These are phyloP conservation scores for Phyllotreta cruciferae DNA, from an alignment of 2,888 invertebrate species.

Conservation along the genomic window DNA sequence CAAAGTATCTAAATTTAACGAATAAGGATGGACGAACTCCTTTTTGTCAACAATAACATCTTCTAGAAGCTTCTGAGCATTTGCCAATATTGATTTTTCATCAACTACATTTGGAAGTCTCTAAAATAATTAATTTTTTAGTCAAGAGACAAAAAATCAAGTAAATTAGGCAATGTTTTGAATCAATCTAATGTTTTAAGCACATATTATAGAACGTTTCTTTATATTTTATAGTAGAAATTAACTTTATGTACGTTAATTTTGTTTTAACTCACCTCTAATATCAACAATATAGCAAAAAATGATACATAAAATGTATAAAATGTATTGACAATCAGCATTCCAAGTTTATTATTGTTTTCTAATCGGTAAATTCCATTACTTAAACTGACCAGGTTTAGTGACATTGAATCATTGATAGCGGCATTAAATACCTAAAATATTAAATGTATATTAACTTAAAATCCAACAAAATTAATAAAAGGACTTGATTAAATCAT, in stretches of 20 bases:
- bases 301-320: slow-evolving; percentile 70
- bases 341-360: slow-evolving; percentile 61
- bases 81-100: slow-evolving; percentile 64
- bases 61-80: slow-evolving; percentile 69
- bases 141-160: too few species aligned
- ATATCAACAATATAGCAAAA: slow-evolving; percentile 61
- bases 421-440: slow-evolving; percentile 60
- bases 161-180: too few species aligned
- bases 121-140: slow-evolving; percentile 45
- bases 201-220: not conserved
- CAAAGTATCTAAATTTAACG: slow-evolving; percentile 73
- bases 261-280: slow-evolving; percentile 59
- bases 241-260: not conserved
- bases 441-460: not conserved
- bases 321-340: slow-evolving; percentile 67
- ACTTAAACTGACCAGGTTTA: slow-evolving; percentile 50
- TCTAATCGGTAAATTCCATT: slow-evolving; percentile 56
- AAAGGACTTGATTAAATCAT: slow-evolving; percentile 1
- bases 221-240: not conserved
- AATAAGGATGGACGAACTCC: slow-evolving; percentile 71
- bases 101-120: slow-evolving; percentile 51
- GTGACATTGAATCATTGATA: slow-evolving; percentile 53
- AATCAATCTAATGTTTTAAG: too few species aligned
- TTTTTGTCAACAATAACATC: slow-evolving; percentile 56
- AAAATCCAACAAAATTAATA: slow-evolving; percentile 52